phyloP scores from a whole-genome alignment of 2,113 vertebrate genomes.

The Seriola aureovittata region DNA sequence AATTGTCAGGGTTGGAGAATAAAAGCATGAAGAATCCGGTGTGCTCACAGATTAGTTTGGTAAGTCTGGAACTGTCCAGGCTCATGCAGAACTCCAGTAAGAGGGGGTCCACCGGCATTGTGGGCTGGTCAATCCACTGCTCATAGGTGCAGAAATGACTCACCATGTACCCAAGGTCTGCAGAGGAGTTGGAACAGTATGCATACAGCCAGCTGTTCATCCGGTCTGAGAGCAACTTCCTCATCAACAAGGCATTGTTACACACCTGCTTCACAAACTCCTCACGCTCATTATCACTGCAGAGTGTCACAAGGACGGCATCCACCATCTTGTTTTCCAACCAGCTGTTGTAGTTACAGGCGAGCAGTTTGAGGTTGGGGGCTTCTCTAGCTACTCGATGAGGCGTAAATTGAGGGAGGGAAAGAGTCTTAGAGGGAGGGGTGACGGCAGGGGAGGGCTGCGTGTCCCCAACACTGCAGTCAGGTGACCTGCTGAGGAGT shows the following conservation, averaged over 20 bases:
- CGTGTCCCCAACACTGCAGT: slow-evolving; percentile 27
- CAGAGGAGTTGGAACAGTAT: slow-evolving; percentile 79
- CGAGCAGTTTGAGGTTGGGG: slow-evolving; percentile 75
- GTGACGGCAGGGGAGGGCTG: not conserved
- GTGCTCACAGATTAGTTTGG: slow-evolving; percentile 76
- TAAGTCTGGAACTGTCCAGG: slow-evolving; percentile 72
- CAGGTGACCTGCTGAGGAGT: slow-evolving; percentile 58
- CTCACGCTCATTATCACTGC: slow-evolving; percentile 78
- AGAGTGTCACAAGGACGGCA: slow-evolving; percentile 79
- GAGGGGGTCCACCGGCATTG: slow-evolving; percentile 23
- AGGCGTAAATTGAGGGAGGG: not conserved
- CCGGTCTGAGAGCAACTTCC: slow-evolving; percentile 69
- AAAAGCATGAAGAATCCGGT: slow-evolving; percentile 77
- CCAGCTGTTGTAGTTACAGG: slow-evolving; percentile 84
- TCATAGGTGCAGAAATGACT: slow-evolving; percentile 81
- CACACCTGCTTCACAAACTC: slow-evolving; percentile 82
- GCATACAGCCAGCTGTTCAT: slow-evolving; percentile 82
- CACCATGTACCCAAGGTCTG: slow-evolving; percentile 61
- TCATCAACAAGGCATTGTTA: slow-evolving; percentile 68
- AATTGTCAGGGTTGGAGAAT: slow-evolving; percentile 74
- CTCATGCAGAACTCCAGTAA: slow-evolving; percentile 82
- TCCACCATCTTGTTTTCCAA: slow-evolving; percentile 46
- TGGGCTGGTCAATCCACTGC: slow-evolving; percentile 67
- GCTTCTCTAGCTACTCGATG: slow-evolving; percentile 60
- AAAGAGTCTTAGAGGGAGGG: not conserved